Conservation (phyloP, 2,113 vertebrate genomes). For the Pterophyllum scalare region DNA sequence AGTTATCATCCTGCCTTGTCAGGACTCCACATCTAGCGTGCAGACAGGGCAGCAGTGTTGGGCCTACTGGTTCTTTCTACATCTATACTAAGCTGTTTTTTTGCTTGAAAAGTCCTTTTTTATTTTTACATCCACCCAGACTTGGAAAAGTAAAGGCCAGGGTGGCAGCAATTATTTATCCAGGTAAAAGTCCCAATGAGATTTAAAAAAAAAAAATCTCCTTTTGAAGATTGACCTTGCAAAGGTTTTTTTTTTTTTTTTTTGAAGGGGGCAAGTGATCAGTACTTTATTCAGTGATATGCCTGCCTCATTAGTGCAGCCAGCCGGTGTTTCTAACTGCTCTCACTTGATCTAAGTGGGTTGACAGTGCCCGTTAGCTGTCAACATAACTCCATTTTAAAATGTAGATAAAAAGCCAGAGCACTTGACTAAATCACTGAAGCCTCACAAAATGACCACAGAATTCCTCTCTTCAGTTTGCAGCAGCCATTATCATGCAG, state of each 20-base stretch:
- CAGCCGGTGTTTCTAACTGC: no score
- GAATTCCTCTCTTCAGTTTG: neutral
- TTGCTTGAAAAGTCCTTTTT: neutral
- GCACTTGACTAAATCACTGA: neutral
- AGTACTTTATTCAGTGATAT: neutral
- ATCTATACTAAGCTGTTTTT: neutral
- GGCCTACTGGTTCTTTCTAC: neutral
- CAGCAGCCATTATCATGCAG: neutral
- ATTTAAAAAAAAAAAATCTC: neutral
- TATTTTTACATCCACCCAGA: neutral
- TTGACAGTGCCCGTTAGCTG: neutral
- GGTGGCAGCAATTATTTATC: neutral
- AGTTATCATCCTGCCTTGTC: neutral
- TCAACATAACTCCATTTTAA: neutral
- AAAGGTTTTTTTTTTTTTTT: accelerated
- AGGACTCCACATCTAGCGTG: neutral
- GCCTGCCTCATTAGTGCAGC: neutral
- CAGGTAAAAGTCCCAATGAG: neutral
- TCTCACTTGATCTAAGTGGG: neutral
- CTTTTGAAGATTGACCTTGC: neutral
- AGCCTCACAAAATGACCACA: neutral
- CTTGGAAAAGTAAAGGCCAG: neutral
- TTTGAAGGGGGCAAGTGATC: neutral
- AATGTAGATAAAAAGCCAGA: neutral
- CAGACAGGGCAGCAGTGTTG: neutral